Evolutionary conservation across 1,140 invertebrate genomes (phyloP).

Genomic region (Calephelis nemesis): DNA sequence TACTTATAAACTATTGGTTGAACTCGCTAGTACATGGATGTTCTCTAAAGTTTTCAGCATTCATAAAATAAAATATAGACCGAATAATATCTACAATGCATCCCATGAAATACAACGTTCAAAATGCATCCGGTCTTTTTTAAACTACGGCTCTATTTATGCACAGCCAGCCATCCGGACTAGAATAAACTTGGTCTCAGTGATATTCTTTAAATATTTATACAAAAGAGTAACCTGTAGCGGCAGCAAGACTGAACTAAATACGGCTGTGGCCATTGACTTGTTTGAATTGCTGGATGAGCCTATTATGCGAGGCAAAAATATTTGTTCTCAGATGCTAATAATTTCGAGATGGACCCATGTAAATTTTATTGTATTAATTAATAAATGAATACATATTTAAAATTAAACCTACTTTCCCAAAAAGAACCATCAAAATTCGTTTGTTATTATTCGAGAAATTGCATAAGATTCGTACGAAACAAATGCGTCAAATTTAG

Average conservation of each 20-base stretch:
- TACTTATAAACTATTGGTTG: too few species aligned
- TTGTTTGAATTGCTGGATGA: too few species aligned
- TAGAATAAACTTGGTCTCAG: slow-evolving; percentile 2
- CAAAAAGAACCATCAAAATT: too few species aligned
- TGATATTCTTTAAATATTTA: slow-evolving; percentile 13
- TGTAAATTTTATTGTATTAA: too few species aligned
- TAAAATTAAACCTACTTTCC: too few species aligned
- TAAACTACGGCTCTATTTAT: slow-evolving; percentile 2
- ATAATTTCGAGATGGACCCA: too few species aligned
- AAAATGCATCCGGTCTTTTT: neutral
- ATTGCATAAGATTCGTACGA: too few species aligned
- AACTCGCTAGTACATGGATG: neutral
- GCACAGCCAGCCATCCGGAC: neutral
- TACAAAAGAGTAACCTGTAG: slow-evolving; percentile 16
- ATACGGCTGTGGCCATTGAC: neutral
- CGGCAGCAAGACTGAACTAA: neutral
- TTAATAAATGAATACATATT: too few species aligned
- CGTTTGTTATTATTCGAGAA: too few species aligned
- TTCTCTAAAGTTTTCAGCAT: neutral
- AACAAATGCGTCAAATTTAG: too few species aligned
- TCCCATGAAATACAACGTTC: neutral
- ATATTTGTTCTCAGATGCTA: too few species aligned
- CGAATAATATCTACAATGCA: slow-evolving; percentile 3
- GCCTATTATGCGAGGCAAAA: too few species aligned
- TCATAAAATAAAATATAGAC: neutral